Conservation (phyloP, 2,888 invertebrate genomes). For the Carcina quercana region DNA sequence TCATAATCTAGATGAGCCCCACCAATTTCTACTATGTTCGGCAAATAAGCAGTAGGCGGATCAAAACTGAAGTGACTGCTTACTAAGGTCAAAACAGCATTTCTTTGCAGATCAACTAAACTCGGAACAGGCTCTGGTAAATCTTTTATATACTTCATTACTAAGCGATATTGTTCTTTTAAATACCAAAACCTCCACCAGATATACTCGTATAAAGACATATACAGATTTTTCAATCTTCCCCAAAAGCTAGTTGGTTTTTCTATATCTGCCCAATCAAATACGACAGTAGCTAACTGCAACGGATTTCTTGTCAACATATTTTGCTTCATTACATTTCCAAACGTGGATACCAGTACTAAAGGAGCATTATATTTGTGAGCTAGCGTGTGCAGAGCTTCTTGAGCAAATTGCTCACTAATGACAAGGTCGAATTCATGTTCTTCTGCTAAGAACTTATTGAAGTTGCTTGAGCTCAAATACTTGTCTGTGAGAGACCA, state of each 20-base stretch:
- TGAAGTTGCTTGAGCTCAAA: conserved; percentile 42
- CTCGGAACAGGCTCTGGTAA: conserved; percentile 47
- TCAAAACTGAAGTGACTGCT: conserved; percentile 70
- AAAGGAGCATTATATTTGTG: conserved; percentile 60
- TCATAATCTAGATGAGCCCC: conserved; percentile 69
- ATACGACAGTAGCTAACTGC: conserved; percentile 46
- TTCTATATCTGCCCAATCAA: conserved; percentile 46
- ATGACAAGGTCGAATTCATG: conserved; percentile 60
- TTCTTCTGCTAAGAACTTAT: conserved; percentile 39
- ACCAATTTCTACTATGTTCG: conserved; percentile 73
- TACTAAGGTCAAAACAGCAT: conserved; percentile 54
- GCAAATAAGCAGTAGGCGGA: conserved; percentile 58
- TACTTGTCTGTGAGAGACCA: conserved; percentile 43
- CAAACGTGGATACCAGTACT: conserved; percentile 49
- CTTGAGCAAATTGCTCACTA: conserved; percentile 63
- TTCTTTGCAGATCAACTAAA: conserved; percentile 48
- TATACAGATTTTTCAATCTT: conserved; percentile 64
- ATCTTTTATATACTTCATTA: conserved; percentile 44
- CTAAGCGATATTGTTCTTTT: conserved; percentile 44
- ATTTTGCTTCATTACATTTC: conserved; percentile 59
- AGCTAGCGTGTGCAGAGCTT: conserved; percentile 54
- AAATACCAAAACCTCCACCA: conserved; percentile 56
- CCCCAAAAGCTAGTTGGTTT: conserved; percentile 69
- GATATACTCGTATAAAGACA: conserved; percentile 47
- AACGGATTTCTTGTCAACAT: conserved; percentile 49